phyloP scores from a whole-genome alignment of 2,888 invertebrate genomes.

The Drosophila crucigera region DNA sequence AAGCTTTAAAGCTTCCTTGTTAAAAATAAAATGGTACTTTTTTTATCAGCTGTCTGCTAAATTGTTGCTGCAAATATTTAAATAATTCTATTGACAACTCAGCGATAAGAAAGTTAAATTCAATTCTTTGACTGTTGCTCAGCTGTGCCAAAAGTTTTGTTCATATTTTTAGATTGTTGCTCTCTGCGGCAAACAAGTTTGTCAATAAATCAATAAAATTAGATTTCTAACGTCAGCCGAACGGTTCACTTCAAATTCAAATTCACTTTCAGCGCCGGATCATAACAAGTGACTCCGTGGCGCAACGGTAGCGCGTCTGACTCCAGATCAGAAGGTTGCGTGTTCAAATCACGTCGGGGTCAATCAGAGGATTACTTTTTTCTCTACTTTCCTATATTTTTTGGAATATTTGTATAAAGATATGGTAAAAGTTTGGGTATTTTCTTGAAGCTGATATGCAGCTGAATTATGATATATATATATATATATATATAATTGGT shows the following conservation, averaged over 20 bases:
- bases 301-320: conserved; percentile 65
- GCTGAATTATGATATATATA: background rate
- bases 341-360: conserved; percentile 66
- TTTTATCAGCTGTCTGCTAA: background rate
- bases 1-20: conserved; percentile 1
- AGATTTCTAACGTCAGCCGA: conserved; percentile 30
- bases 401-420: background rate
- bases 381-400: conserved; percentile 2
- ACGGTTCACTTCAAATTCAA: conserved; percentile 5
- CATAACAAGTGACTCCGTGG: conserved; percentile 55
- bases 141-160: background rate
- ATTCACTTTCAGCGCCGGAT: conserved; percentile 25
- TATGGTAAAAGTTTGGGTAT: background rate
- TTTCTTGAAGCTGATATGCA: background rate
- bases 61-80: conserved; percentile 1
- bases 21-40: conserved; percentile 7
- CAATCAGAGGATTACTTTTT: conserved; percentile 10
- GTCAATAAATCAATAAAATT: conserved; percentile 57
- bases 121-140: background rate
- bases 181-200: conserved; percentile 9
- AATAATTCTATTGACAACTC: no score
- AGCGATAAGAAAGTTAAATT: conserved; percentile 1
- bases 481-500: background rate
- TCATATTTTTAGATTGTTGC: conserved; percentile 8
- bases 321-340: conserved; percentile 66